These are phyloP conservation scores for Tachina lurida DNA, from an alignment of 2,888 invertebrate genomes.

Conservation along the genomic window DNA sequence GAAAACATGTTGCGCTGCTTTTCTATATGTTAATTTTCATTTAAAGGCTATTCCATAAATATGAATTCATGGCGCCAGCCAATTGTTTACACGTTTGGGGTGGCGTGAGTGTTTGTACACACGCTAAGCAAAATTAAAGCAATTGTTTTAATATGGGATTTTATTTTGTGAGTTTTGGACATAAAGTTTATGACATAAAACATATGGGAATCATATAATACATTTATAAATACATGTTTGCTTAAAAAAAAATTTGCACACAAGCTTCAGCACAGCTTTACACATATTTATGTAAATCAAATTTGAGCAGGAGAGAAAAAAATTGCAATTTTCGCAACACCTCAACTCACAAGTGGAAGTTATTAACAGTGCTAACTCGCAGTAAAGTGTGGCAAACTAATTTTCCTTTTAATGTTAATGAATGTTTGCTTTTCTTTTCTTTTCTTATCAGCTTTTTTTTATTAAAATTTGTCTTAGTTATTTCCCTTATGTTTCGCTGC, in stretches of 20 bases:
- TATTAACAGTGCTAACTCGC: not conserved
- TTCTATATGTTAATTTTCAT: conserved; percentile 6
- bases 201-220: conserved; percentile 53
- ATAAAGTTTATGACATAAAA: conserved; percentile 40
- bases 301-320: not conserved
- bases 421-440: not conserved
- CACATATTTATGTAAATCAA: not conserved
- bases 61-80: not conserved
- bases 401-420: not conserved
- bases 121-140: conserved; percentile 59
- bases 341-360: not conserved
- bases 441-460: not conserved
- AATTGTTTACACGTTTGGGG: not conserved
- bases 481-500: conserved; percentile 28
- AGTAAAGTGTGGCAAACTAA: not conserved
- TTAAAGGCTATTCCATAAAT: conserved; percentile 28
- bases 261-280: not conserved
- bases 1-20: not conserved
- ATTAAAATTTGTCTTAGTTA: not conserved
- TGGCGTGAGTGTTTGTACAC: conserved; percentile 22
- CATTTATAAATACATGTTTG: not conserved
- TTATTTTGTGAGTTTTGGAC: conserved; percentile 45
- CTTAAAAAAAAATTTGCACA: not conserved
- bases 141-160: conserved; percentile 63
- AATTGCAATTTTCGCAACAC: not conserved